phyloP scores from a whole-genome alignment of 2,888 invertebrate genomes.

The Argyresthia goedartella region DNA sequence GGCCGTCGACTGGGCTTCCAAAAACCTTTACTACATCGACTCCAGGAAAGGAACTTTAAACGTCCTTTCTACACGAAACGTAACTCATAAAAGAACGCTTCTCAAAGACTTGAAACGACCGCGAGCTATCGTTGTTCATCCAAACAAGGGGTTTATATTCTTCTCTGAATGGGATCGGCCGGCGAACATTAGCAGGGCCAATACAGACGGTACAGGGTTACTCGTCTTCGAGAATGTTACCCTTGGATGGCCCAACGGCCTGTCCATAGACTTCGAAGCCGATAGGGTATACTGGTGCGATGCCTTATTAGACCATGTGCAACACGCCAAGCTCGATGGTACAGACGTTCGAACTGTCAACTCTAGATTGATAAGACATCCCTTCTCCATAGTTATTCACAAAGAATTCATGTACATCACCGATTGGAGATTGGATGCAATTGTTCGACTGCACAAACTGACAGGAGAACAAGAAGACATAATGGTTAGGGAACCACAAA shows the following conservation, averaged over 20 bases:
- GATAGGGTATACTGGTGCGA: conserved; percentile 98
- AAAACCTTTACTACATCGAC: conserved; percentile 96
- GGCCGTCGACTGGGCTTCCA: conserved; percentile 96
- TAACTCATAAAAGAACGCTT: conserved; percentile 85
- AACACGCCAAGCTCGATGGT: conserved; percentile 92
- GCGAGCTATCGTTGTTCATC: conserved; percentile 96
- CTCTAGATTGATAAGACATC: conserved; percentile 87
- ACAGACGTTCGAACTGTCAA: conserved; percentile 91
- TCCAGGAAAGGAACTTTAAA: conserved; percentile 94
- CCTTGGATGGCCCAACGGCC: conserved; percentile 97
- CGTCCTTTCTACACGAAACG: conserved; percentile 89
- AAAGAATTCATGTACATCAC: conserved; percentile 95
- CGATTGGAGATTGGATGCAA: conserved; percentile 96
- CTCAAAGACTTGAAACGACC: conserved; percentile 92
- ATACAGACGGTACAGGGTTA: conserved; percentile 89
- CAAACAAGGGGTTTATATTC: conserved; percentile 93
- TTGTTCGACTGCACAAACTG: conserved; percentile 89
- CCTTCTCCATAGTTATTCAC: conserved; percentile 92
- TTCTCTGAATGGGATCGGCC: conserved; percentile 98
- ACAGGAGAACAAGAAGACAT: conserved; percentile 90
- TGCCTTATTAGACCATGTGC: conserved; percentile 94
- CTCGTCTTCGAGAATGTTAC: conserved; percentile 91
- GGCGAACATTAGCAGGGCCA: conserved; percentile 94
- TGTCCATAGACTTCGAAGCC: conserved; percentile 90
- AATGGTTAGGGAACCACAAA: conserved; percentile 89